These are phyloP conservation scores for Allolobophora icterica DNA, from an alignment of 2,888 invertebrate species.

Conservation along the genomic window DNA sequence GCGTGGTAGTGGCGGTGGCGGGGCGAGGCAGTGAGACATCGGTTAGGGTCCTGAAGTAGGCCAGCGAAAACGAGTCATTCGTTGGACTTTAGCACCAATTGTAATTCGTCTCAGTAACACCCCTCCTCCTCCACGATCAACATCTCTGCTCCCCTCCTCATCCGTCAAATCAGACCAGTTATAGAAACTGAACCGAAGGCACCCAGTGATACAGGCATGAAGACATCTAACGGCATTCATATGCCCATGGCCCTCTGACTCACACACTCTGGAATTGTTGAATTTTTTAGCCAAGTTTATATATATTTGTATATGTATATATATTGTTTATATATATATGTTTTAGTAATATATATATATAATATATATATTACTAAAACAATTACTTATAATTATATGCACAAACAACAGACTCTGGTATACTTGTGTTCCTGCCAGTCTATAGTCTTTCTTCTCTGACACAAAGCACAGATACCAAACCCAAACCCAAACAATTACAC, in stretches of 20 bases:
- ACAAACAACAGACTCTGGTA: background rate
- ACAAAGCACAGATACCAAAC: too few species aligned
- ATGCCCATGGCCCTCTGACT: background rate
- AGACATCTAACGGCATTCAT: background rate
- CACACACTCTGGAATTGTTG: background rate
- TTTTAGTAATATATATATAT: too few species aligned
- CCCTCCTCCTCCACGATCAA: too few species aligned
- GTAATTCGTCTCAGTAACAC: background rate
- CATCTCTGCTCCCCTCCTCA: background rate
- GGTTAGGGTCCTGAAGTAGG: background rate
- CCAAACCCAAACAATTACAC: too few species aligned
- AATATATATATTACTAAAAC: background rate
- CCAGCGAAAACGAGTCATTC: background rate
- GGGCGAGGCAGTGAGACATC: too few species aligned
- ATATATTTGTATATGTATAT: background rate
- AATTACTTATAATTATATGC: background rate
- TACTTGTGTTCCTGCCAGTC: too few species aligned
- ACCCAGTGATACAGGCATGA: background rate
- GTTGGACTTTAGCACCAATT: constrained; percentile 1
- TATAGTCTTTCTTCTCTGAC: too few species aligned
- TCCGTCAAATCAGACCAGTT: background rate
- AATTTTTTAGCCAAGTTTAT: background rate
- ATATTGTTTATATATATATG: background rate
- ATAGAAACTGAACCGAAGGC: background rate
- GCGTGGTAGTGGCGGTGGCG: too few species aligned